Conservation (phyloP, 2,113 vertebrate species). For the Motacilla tschutschensis region DNA sequence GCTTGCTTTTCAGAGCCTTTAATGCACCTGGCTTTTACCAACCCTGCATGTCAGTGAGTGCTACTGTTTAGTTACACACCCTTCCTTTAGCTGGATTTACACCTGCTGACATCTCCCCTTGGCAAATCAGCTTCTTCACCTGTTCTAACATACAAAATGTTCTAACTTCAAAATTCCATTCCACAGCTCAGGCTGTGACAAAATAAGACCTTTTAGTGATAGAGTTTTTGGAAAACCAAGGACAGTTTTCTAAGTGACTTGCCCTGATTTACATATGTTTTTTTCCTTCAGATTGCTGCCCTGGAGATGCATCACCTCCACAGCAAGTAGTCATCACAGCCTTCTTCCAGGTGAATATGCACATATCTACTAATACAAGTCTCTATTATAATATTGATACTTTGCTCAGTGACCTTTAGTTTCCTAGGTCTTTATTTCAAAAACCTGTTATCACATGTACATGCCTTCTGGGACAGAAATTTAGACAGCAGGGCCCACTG, state of each 20-base stretch:
- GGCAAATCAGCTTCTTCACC: background rate
- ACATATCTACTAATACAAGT: background rate
- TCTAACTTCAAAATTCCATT: background rate
- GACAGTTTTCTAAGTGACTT: background rate
- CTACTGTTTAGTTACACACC: background rate
- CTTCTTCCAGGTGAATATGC: background rate
- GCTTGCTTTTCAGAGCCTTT: background rate
- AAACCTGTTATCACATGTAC: background rate
- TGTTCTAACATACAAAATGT: background rate
- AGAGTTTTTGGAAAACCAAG: background rate
- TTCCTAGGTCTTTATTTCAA: background rate
- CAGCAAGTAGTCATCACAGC: background rate
- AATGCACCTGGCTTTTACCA: background rate
- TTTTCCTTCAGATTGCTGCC: background rate
- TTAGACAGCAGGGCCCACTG: background rate
- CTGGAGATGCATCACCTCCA: rapidly evolving
- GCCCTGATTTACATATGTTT: background rate
- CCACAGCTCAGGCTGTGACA: background rate
- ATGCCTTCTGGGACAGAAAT: background rate
- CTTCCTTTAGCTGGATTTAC: background rate
- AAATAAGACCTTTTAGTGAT: background rate
- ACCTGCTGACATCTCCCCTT: background rate
- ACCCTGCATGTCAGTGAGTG: background rate
- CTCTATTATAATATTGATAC: background rate
- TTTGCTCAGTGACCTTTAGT: background rate